These are phyloP conservation scores for Urechis unicinctus DNA, from an alignment of 2,888 invertebrate genomes.

Conservation along the genomic window DNA sequence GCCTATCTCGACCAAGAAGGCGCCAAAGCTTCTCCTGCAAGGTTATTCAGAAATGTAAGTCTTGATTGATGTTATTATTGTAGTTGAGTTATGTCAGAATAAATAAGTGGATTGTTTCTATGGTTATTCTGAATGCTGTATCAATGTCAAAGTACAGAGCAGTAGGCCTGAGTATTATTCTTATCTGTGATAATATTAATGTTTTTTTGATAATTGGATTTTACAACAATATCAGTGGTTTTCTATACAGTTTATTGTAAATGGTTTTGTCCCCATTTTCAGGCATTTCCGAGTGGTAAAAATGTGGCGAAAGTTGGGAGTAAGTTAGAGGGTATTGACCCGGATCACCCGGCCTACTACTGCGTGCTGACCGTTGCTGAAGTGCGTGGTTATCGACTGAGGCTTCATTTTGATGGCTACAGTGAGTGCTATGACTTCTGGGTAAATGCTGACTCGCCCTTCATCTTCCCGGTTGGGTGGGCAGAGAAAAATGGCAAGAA, in stretches of 20 bases:
- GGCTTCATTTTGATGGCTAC: conserved; percentile 87
- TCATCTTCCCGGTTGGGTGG: conserved; percentile 91
- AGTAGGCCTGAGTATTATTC: too few species aligned
- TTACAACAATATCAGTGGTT: too few species aligned
- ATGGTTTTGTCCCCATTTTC: too few species aligned
- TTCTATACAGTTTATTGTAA: too few species aligned
- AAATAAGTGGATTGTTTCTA: too few species aligned
- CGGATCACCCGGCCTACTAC: conserved; percentile 79
- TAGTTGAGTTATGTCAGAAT: too few species aligned
- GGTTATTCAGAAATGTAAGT: conserved; percentile 54
- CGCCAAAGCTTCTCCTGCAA: conserved; percentile 68
- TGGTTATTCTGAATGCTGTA: too few species aligned
- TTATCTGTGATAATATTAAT: too few species aligned
- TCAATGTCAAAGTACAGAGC: too few species aligned
- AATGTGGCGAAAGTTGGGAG: conserved; percentile 70
- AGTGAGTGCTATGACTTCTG: conserved; percentile 85
- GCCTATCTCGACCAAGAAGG: conserved; percentile 69
- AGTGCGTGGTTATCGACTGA: conserved; percentile 68
- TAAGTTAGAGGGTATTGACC: conserved; percentile 90
- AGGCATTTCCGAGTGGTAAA: conserved; percentile 64
- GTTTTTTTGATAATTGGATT: too few species aligned
- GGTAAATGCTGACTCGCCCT: conserved; percentile 84
- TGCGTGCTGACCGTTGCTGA: conserved; percentile 76
- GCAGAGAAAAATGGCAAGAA: conserved; percentile 75
- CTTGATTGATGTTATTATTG: neutral